Evolutionary conservation across 1,140 invertebrate genomes (phyloP), one percentile per base, ranked within the genome.

Genomic region (Leptinotarsa lineolata): DNA sequence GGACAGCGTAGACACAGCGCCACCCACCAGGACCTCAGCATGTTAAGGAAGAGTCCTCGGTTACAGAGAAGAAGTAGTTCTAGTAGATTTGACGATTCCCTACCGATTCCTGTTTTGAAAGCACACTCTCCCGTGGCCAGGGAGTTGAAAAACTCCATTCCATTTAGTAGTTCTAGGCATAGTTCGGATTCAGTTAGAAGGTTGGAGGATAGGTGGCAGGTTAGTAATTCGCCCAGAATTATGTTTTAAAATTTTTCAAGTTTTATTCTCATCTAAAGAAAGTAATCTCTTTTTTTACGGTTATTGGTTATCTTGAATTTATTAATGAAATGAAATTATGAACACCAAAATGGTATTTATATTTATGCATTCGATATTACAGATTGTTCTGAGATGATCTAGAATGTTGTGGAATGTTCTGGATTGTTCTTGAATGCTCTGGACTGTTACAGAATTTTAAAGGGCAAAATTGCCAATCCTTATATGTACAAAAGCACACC

Each of bases 181-280:
- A 70, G 70, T 45, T 70, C 77, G 45, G 86, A 88, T 44, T 85
- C 84, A 8, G 85, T 87, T 84, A 83, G 85, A 72, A 83, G 84
- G 54, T 80, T 88, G 1, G 86, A 88, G 44, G 84, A 88, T 75
- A 87, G 87, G 78, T 88, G 88, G 88, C 84, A 86, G 78, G 77
- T 77, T 85, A 78, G 77, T 76, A 15, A 54, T 54, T 54, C 6
- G 0, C 48, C n/a, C 48, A 54, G 16, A 54, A 11, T 54, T 59
- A n/a, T 48, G 3, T 13, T 8, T 70, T 70, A 0, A 0, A 46
- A 54, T 60, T 59, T 39, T 30, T 5, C 16, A 70, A 15, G 44
- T 46, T 46, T 70, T 68, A 16, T 65, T 65, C 39, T 22, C 11
- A 11, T 39, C 2, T 39, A 8, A 39, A 39, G 0, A 39, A 39